A percentile compares a stretch with the other conserved stretches of the same genome.
These are phyloP conservation scores for Synanthedon andrenaeformis DNA, from an alignment of 2,888 invertebrate genomes.

Conservation along the genomic window DNA sequence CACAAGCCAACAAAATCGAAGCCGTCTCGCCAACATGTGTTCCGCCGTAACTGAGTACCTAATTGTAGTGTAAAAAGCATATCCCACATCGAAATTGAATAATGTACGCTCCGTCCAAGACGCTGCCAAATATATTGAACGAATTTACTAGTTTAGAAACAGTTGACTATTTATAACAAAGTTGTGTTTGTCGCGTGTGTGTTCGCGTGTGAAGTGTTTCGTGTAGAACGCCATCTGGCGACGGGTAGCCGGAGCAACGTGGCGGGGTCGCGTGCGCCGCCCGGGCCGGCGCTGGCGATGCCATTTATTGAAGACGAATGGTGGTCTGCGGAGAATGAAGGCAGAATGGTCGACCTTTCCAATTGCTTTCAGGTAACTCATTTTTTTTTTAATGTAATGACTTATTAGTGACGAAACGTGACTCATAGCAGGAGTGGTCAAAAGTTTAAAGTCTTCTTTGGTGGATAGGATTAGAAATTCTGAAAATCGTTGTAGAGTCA, in stretches of 20 bases:
- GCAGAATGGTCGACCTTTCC: constrained; percentile 92
- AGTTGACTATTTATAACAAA: constrained; percentile 27
- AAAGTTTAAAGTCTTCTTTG: neutral
- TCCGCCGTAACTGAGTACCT: constrained; percentile 47
- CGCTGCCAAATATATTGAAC: constrained; percentile 61
- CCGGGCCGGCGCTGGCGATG: constrained; percentile 82
- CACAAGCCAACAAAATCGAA: constrained; percentile 15
- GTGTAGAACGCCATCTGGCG: constrained; percentile 48
- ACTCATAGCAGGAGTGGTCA: neutral
- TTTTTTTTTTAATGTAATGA: neutral
- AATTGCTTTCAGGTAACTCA: constrained; percentile 83
- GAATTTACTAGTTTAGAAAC: constrained; percentile 60
- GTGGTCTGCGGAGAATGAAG: constrained; percentile 96
- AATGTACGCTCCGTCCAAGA: constrained; percentile 65
- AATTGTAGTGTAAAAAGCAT: constrained; percentile 29
- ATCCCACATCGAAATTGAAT: constrained; percentile 41
- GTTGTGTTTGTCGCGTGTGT: constrained; percentile 28
- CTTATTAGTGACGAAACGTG: neutral
- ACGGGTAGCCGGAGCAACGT: constrained; percentile 58
- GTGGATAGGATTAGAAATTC: neutral
- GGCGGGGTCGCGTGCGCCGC: constrained; percentile 75
- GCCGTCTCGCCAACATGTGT: constrained; percentile 37
- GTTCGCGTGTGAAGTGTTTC: constrained; percentile 25
- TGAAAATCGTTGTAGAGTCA: neutral
- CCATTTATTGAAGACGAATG: constrained; percentile 97